A percentile compares a stretch with the other conserved stretches of the same genome.
Conservation (phyloP, 2,113 vertebrate genomes). For the Arenaria interpres region DNA sequence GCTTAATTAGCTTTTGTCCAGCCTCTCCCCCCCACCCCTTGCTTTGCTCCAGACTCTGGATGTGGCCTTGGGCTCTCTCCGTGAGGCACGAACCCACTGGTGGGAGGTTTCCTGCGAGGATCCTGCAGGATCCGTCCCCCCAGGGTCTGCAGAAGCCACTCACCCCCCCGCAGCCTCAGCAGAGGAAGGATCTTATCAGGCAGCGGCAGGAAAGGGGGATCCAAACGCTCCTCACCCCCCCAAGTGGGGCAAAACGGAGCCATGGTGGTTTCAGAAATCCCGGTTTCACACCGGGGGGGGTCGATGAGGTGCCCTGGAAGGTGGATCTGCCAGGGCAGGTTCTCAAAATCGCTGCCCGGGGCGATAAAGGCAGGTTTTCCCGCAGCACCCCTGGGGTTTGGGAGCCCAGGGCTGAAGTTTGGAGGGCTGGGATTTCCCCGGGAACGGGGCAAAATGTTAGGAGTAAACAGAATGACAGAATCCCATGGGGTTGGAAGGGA, state of each 20-base stretch:
- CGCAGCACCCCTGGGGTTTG: fast-evolving
- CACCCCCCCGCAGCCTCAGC: neutral
- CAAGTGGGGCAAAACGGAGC: neutral
- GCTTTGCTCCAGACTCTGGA: neutral
- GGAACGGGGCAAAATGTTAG: neutral
- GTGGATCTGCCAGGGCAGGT: neutral
- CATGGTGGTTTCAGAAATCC: neutral
- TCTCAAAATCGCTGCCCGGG: neutral
- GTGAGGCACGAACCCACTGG: neutral
- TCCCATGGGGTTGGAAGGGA: no score
- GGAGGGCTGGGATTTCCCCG: neutral
- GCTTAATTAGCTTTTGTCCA: no score
- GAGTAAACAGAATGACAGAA: neutral
- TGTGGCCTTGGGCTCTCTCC: neutral
- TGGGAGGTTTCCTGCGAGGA: neutral
- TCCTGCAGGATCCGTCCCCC: neutral
- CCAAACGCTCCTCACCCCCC: neutral
- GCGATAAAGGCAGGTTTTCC: no score
- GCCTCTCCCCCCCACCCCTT: no score
- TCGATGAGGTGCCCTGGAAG: fast-evolving
- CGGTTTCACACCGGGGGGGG: fast-evolving
- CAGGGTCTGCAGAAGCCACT: neutral
- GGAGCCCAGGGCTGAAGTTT: neutral
- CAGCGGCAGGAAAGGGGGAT: neutral
- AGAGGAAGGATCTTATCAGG: neutral